phyloP scores from a whole-genome alignment of 2,888 invertebrate species.

The Chorisops tibialis region DNA sequence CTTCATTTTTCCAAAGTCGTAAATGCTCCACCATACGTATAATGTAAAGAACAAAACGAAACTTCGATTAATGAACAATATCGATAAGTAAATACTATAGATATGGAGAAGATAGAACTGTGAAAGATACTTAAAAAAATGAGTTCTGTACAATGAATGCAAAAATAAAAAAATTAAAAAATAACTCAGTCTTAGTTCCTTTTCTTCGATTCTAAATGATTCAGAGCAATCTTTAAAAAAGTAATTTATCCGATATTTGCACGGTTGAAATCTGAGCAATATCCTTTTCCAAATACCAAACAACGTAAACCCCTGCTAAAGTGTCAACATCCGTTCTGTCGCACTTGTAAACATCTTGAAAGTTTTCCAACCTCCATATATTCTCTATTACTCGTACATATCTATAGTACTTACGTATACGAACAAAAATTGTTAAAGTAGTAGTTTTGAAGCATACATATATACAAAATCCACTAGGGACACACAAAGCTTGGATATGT shows the following conservation, averaged over 20 bases:
- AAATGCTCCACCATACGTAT: too few relatives aligned
- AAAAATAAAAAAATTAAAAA: too few relatives aligned
- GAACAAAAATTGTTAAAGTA: not conserved
- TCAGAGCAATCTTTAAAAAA: not conserved
- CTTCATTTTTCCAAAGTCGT: too few relatives aligned
- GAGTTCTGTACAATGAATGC: too few relatives aligned
- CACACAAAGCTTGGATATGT: conserved; percentile 10
- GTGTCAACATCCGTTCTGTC: conserved; percentile 22
- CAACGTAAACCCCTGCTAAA: conserved; percentile 10
- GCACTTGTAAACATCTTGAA: conserved; percentile 20
- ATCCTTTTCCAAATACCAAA: conserved; percentile 9
- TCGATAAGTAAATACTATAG: too few relatives aligned
- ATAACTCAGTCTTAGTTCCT: too few relatives aligned
- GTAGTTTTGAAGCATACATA: not conserved
- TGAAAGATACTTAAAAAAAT: too few relatives aligned
- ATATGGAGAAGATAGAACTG: too few relatives aligned
- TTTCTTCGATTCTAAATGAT: too few relatives aligned
- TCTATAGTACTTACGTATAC: not conserved
- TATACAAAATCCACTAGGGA: not conserved
- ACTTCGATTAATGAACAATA: too few relatives aligned
- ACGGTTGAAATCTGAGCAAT: not conserved
- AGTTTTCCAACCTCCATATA: conserved; percentile 15
- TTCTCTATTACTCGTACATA: not conserved
- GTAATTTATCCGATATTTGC: not conserved
- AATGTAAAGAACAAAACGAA: too few relatives aligned